Evolutionary conservation across 2,797 vertebrate species (phyloP).

Genomic region (Myotis pilosus): DNA sequence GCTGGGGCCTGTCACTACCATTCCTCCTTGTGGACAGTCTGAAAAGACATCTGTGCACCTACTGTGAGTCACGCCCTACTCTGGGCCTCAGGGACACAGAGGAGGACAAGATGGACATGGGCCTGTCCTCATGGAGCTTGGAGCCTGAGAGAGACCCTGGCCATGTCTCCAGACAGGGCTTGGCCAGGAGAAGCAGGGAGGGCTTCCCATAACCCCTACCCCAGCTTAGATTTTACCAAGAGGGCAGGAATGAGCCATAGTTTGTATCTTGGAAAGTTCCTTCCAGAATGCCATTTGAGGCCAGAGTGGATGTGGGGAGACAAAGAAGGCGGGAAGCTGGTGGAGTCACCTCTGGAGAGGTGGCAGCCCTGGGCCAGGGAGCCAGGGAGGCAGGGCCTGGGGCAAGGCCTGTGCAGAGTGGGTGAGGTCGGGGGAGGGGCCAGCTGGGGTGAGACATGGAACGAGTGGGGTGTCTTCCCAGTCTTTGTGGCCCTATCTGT

Average conservation of each 20-base stretch:
- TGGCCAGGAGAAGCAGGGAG: not conserved
- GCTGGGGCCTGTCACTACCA: not conserved
- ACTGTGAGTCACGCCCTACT: not conserved
- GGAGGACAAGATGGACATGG: not conserved
- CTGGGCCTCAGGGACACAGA: not conserved
- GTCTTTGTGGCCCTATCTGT: not conserved
- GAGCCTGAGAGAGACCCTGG: not conserved
- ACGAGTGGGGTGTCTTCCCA: too few species aligned
- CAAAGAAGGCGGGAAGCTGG: not conserved
- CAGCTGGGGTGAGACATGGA: not conserved
- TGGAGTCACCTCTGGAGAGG: not conserved
- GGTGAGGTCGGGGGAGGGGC: not conserved
- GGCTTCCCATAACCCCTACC: not conserved
- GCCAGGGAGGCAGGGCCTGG: too few species aligned
- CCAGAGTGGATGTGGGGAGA: not conserved
- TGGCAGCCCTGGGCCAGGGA: too few species aligned
- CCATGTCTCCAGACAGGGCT: not conserved
- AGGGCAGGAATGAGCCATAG: not conserved
- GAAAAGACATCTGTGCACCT: accelerated
- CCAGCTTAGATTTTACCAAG: not conserved
- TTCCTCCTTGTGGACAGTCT: not conserved
- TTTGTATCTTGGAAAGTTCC: not conserved
- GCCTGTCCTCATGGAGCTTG: not conserved
- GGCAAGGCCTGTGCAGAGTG: not conserved
- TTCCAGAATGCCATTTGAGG: not conserved